Base-by-base conservation (phyloP, 2,888 invertebrate species). In the Galerucella pusilla region DNA sequence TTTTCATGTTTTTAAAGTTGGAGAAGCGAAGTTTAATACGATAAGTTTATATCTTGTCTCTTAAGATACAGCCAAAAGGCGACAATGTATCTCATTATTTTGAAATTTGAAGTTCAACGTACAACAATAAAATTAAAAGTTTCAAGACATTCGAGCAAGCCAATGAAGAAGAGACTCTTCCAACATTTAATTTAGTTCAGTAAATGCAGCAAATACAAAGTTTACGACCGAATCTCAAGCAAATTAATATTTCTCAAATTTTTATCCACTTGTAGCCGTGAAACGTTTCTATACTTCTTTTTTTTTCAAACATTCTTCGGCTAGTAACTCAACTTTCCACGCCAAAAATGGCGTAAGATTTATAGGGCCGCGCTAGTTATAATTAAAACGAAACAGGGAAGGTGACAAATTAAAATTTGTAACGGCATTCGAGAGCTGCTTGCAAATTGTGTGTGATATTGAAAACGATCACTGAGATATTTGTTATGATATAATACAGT, bases 41-140 rank as follows among this genome's bases (percentile, higher is more conserved):
- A 49, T 49, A 49, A 49, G 49, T 49, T 49, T 49, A 49, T 49
- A 49, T 49, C 35, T 9, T 49, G 14, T 49, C 49, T 49, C 11
- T 49, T 49, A 49, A 49, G 14, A 49, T 49, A 49, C 49, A 49
- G 49, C 49, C 49, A 49, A 49, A 49, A 49, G 61, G 61, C 28
- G 14, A 61, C 20, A 68, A 68, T 52, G 54, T 52, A 54, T 68
- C 68, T 68, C 68, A 59, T 57, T 68, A 68, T 68, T 68, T 59
- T 42, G 57, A 68, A 68, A 59, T 68, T 68, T 54, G 20, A 68
- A 45, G 68, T 45, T 68, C 57, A 68, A 57, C 68, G 68, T 68
- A 57, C 54, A 68, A 68, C 59, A 68, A 68, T 59, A 68, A 68
- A 68, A 68, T 59, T 68, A 28, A 59, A 68, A 68, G 42, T 68